Conservation (phyloP, 2,113 vertebrate species). For the Nothoprocta pentlandii region DNA sequence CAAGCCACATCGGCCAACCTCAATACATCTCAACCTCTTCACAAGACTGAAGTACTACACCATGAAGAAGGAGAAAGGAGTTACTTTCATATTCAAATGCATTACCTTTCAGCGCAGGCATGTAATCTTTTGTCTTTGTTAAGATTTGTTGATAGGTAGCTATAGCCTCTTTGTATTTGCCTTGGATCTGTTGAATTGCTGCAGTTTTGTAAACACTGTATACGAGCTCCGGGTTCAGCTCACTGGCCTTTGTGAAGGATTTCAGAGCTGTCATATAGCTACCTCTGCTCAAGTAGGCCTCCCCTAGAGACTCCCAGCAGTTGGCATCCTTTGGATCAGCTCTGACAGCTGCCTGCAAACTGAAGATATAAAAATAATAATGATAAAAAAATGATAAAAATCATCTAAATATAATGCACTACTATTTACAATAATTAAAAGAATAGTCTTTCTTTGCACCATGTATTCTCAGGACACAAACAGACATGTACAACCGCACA, state of each 20-base stretch:
- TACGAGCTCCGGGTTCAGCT: slow-evolving; percentile 89
- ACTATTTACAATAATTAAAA: background rate
- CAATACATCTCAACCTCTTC: background rate
- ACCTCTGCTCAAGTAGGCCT: slow-evolving; percentile 92
- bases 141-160: slow-evolving; percentile 89
- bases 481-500: accelerated
- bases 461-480: background rate
- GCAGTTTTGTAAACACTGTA: slow-evolving; percentile 94
- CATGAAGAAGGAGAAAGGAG: background rate
- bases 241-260: slow-evolving; percentile 90
- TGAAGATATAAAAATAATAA: slow-evolving; percentile 53
- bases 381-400: background rate
- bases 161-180: slow-evolving; percentile 89
- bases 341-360: slow-evolving; percentile 94
- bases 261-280: slow-evolving; percentile 93
- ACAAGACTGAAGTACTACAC: background rate
- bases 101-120: slow-evolving; percentile 95
- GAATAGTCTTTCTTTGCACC: background rate
- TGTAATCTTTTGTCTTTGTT: slow-evolving; percentile 85
- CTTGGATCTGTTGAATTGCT: slow-evolving; percentile 92
- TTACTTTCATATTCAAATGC: background rate
- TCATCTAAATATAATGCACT: background rate
- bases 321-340: slow-evolving; percentile 94
- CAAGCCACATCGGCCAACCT: background rate
- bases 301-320: slow-evolving; percentile 96